Conservation (phyloP, 1,140 invertebrate genomes). For the Bombus difficillimus region DNA sequence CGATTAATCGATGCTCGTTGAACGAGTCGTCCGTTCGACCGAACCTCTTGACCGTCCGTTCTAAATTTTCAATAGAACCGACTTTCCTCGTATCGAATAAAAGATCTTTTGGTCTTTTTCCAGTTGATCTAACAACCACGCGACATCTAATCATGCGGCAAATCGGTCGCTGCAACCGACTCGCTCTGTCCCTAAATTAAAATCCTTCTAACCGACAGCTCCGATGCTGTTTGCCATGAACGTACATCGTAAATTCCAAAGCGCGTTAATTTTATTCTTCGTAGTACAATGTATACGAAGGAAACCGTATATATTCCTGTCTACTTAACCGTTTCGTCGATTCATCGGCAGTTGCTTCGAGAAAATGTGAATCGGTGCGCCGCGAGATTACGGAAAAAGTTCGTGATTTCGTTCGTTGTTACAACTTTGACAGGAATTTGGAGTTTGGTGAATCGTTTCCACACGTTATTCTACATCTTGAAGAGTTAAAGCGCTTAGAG, state of each 20-base stretch:
- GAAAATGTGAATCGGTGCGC: not conserved
- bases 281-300: not conserved
- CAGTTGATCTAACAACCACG: no score
- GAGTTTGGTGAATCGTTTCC: not conserved
- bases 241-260: not conserved
- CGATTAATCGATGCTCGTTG: slow-evolving; percentile 24
- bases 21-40: not conserved
- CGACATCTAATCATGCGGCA: not conserved
- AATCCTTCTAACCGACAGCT: not conserved
- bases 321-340: not conserved
- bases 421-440: not conserved
- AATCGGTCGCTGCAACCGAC: not conserved
- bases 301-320: not conserved
- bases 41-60: not conserved
- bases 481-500: no score
- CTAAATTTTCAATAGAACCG: not conserved
- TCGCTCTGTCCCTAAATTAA: not conserved
- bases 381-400: no score
- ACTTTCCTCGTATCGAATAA: not conserved
- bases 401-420: not conserved
- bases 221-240: not conserved
- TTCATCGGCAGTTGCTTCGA: not conserved
- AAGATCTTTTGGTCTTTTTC: not conserved
- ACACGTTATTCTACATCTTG: no score
- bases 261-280: not conserved